phyloP scores from a whole-genome alignment of 2,888 invertebrate genomes.

The Odontothrips loti region DNA sequence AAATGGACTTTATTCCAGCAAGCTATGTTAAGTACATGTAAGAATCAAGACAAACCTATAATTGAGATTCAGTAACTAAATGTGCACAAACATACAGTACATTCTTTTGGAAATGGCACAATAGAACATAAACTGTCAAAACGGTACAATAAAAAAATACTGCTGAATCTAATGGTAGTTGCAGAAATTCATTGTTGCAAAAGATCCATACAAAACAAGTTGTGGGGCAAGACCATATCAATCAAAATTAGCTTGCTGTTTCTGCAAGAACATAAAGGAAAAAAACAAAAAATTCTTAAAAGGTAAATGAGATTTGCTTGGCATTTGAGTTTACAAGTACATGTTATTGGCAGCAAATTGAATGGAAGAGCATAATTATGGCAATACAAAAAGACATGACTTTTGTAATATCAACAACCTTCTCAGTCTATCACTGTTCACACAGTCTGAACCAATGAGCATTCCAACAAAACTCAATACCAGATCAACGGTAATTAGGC shows the following conservation, averaged over 20 bases:
- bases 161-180: too few relatives aligned
- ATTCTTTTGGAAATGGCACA: neutral
- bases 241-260: too few relatives aligned
- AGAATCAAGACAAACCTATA: neutral
- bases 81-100: neutral
- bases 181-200: too few relatives aligned
- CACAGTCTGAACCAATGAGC: constrained; percentile 19
- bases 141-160: too few relatives aligned
- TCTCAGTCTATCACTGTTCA: constrained; percentile 12
- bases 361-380: constrained; percentile 19
- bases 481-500: neutral
- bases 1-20: constrained; percentile 23
- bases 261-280: too few relatives aligned
- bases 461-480: neutral
- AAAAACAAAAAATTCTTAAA: neutral
- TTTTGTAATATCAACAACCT: neutral
- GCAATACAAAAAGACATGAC: constrained; percentile 4
- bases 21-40: constrained; percentile 19
- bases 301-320: neutral
- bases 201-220: too few relatives aligned
- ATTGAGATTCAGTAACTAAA: neutral
- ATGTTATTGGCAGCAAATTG: constrained; percentile 7
- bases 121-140: too few relatives aligned
- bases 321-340: neutral
- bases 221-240: too few relatives aligned